Evolutionary conservation across 2,888 invertebrate genomes (phyloP), one percentile per base, ranked within the genome.

Genomic region (Anodontia alba): DNA sequence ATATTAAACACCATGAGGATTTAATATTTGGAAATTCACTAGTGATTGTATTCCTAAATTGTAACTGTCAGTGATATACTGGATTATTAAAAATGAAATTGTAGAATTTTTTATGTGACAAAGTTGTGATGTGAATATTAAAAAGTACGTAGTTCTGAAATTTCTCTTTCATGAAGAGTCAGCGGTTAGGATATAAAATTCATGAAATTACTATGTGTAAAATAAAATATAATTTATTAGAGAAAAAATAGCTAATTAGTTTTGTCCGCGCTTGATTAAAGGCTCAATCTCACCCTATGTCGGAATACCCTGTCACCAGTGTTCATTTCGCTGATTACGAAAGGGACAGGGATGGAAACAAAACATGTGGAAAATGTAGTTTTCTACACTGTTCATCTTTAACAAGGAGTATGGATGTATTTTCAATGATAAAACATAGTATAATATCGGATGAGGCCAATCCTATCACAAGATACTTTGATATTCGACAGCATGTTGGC

Each of bases 401-500:
- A 71, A 72, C 79, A 26, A 84, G 90, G 83, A 90, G 84, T 15
- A 93, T 93, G 93, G 92, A 93, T 80, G 88, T 93, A 84, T 88
- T 93, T 36, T 92, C 92, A 29, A 90, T 93, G 87, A 86, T 93
- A 10, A 92, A 92, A 83, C 90, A 92, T 78, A 88, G 90, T 29
- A 90, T 92, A 43, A 88, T 88, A 42, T 86, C 93, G 0, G 93
- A 95, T 77, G 95, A 95, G 83, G 92, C 90, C 67, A 95, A 95
- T 88, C 98, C 98, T 51, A 98, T 99, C 92, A 96, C 96, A 93
- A 96, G 97, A 92, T 97, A 96, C 95, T 99, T 97, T 95, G 97
- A 98, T 89, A 96, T 98, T 87, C 97, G 98, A 73, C 97, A 97
- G 91, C 97, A 97, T 93, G 95, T 96, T 74, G 96, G 96, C 77